Evolutionary conservation across 2,113 vertebrate species (phyloP).

Genomic region (Seriola quinqueradiata): DNA sequence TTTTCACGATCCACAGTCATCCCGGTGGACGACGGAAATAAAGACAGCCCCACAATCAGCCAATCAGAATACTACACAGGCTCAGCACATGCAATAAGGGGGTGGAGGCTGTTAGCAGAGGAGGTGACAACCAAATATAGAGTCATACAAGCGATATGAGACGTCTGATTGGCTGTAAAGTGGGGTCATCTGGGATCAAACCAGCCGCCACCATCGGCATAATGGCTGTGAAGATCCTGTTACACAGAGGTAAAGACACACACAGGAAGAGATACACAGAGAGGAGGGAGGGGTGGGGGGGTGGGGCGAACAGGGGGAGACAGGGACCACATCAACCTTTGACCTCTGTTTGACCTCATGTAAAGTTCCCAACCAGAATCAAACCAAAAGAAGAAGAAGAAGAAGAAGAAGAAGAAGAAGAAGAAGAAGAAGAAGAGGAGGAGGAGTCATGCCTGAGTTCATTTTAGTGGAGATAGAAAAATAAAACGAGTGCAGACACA

Average conservation of each 20-base stretch:
- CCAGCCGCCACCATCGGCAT: conserved; percentile 99
- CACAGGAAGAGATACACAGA: conserved; percentile 29
- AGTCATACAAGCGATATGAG: conserved; percentile 95
- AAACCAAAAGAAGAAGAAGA: too few species aligned
- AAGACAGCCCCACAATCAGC: conserved; percentile 84
- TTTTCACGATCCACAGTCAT: conserved; percentile 59
- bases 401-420: too few species aligned
- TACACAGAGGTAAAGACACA: conserved; percentile 86
- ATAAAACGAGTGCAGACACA: too few species aligned
- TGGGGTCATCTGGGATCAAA: conserved; percentile 97
- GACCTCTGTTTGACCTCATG: conserved; percentile 33
- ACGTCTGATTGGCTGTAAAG: conserved; percentile 97
- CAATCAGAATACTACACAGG: conserved; percentile 83
- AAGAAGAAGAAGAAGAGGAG: too few species aligned
- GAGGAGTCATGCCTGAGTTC: too few species aligned
- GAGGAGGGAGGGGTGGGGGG: background rate
- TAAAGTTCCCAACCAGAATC: background rate
- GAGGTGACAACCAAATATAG: conserved; percentile 68
- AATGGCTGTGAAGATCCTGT: conserved; percentile 99
- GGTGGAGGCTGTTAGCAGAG: conserved; percentile 56
- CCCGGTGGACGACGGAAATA: conserved; percentile 21
- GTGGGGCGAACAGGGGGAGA: conserved; percentile 15
- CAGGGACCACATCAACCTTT: conserved; percentile 59
- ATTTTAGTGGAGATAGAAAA: too few species aligned
- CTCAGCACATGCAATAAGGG: conserved; percentile 60